Conservation (phyloP, 2,888 invertebrate genomes). For the Eueremaeus valkanovi region DNA sequence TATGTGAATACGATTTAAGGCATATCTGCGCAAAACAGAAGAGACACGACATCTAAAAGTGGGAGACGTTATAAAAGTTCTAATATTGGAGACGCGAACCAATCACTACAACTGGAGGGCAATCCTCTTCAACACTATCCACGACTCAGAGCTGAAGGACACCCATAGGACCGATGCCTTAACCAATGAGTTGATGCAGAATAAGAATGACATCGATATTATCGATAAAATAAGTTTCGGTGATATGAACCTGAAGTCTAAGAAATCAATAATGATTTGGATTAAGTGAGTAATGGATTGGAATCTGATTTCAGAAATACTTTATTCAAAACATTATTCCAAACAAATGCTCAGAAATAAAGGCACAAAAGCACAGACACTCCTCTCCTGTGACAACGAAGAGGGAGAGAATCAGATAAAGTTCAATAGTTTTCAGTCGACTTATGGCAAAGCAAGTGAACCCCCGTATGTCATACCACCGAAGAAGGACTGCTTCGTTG, state of each 20-base stretch:
- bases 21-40: not conserved
- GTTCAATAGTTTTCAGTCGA: not conserved
- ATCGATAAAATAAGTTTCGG: not conserved
- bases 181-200: constrained; percentile 10
- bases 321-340: not conserved
- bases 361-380: not conserved
- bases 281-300: not conserved
- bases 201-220: not conserved
- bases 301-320: not conserved
- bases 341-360: not conserved
- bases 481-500: not conserved
- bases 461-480: not conserved
- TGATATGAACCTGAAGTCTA: not conserved
- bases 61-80: not conserved
- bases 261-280: not conserved
- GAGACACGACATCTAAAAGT: not conserved
- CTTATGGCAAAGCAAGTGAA: not conserved
- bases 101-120: constrained; percentile 18
- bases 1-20: not conserved
- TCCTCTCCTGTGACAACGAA: not conserved
- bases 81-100: not conserved
- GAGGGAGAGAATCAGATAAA: constrained; percentile 7
- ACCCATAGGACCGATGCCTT: not conserved
- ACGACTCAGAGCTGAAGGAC: not conserved
- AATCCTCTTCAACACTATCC: not conserved